Base-by-base conservation (phyloP, 2,797 vertebrate genomes). In the Clarias laeviceps region DNA sequence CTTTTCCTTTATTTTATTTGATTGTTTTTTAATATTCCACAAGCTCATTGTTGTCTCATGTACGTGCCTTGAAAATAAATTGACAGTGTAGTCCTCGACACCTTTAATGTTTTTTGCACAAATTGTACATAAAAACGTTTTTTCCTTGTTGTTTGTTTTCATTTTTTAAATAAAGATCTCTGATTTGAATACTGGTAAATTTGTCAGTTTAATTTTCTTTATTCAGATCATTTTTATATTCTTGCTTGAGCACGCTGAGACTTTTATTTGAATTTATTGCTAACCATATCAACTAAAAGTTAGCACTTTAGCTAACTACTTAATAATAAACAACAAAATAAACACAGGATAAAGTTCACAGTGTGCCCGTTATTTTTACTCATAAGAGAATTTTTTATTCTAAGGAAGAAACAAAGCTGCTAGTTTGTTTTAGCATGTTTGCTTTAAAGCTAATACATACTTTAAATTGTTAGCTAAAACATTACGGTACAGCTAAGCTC, bases 41-140 rank as follows among this genome's bases (percentile, higher is more conserved):
- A 89, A 94, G 93, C 91, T 94, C 92, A 92, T 93, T 94, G 94
- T 95, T 94, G 94, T 96, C 93, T 94, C 94, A 95, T 96, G 95
- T 96, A 96, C 93, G 95, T 96, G 96, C 96, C 96, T 96, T 96
- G 94, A 96, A 40, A 95, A 94, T 95, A 88, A 95, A 96, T 93
- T 95, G 95, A 96, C 95, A 95, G 95, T 95, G 95, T 96, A 95
- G 94, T 96, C 94, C 93, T 95, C 95, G 92, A 96, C 95, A 96
- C 95, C 94, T 96, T 95, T 95, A 95, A 96, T 95, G 95, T 94
- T 95, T 96, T 95, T 96, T 96, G 95, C 95, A 96, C 95, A 96
- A 96, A 95, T 94, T 96, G 95, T 96, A 96, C 93, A 96, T 96
- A 96, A 92, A 94, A 92, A 94, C 93, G 92, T 94, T 94, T 95